Conservation (phyloP, 2,888 invertebrate species). For the Mesoligia furuncula region DNA sequence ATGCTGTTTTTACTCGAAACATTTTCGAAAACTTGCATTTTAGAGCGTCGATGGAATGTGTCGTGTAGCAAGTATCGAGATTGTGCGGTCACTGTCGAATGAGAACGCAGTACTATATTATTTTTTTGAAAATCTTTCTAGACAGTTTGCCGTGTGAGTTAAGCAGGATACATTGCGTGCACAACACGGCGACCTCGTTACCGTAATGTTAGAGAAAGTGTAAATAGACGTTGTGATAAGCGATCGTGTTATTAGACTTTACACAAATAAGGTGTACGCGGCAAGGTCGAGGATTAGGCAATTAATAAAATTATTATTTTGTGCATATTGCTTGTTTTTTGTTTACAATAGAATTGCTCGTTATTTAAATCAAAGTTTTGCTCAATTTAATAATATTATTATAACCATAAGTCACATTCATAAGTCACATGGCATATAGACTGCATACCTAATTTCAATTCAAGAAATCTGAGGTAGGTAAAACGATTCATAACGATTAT, state of each 20-base stretch:
- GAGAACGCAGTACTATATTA: conserved; percentile 54
- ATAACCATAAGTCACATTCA: neutral
- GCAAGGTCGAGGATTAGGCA: conserved; percentile 69
- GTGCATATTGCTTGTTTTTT: conserved; percentile 34
- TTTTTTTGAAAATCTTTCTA: conserved; percentile 63
- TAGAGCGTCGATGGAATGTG: conserved; percentile 73
- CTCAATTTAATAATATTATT: neutral
- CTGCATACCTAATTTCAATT: conserved; percentile 2
- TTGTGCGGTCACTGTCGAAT: conserved; percentile 54
- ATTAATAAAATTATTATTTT: conserved; percentile 58
- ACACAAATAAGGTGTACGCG: conserved; percentile 51
- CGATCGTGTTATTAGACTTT: conserved; percentile 64
- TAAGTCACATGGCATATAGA: neutral
- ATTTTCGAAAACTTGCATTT: conserved; percentile 62
- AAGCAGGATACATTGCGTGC: conserved; percentile 74
- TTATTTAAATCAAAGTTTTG: conserved; percentile 14
- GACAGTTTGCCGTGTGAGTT: conserved; percentile 60
- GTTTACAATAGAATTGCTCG: conserved; percentile 14
- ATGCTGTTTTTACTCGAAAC: conserved; percentile 71
- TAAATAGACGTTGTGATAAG: conserved; percentile 71
- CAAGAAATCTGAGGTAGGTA: neutral
- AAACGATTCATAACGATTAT: no score
- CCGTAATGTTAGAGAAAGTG: conserved; percentile 71
- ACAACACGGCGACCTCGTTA: conserved; percentile 71
- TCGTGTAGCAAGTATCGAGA: conserved; percentile 67